These are phyloP conservation scores for Drosophila novamexicana DNA, from an alignment of 1,140 invertebrate species.

Conservation along the genomic window DNA sequence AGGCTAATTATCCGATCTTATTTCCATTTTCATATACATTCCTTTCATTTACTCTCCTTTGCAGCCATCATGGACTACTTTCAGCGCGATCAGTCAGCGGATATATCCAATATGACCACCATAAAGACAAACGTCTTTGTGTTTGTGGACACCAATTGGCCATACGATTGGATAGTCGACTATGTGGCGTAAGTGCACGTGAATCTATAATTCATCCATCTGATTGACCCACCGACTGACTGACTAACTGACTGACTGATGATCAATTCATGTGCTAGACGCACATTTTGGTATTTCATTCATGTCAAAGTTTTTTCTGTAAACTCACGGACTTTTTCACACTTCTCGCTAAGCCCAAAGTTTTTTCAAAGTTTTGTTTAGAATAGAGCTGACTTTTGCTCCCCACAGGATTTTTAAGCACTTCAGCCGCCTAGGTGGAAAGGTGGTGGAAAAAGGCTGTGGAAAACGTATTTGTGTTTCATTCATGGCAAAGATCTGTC, in stretches of 20 bases:
- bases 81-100: conserved; percentile 29
- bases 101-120: conserved; percentile 84
- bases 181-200: conserved; percentile 86
- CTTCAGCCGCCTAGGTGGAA: too few species aligned
- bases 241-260: neutral
- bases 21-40: neutral
- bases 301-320: too few species aligned
- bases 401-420: too few species aligned
- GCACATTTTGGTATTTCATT: too few species aligned
- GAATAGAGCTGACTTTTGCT: too few species aligned
- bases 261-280: too few species aligned
- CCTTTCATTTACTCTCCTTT: conserved; percentile 4
- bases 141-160: conserved; percentile 88
- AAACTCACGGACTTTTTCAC: too few species aligned
- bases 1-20: neutral
- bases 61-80: conserved; percentile 61
- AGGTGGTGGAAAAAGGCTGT: too few species aligned
- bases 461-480: too few species aligned
- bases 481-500: too few species aligned
- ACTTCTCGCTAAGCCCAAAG: too few species aligned
- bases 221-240: neutral
- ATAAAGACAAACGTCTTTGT: conserved; percentile 87
- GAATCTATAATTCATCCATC: neutral
- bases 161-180: conserved; percentile 86
- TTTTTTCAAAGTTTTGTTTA: too few species aligned